These are phyloP conservation scores for Epiperipatus broadwayi DNA, from an alignment of 2,888 invertebrate genomes.

Conservation along the genomic window DNA sequence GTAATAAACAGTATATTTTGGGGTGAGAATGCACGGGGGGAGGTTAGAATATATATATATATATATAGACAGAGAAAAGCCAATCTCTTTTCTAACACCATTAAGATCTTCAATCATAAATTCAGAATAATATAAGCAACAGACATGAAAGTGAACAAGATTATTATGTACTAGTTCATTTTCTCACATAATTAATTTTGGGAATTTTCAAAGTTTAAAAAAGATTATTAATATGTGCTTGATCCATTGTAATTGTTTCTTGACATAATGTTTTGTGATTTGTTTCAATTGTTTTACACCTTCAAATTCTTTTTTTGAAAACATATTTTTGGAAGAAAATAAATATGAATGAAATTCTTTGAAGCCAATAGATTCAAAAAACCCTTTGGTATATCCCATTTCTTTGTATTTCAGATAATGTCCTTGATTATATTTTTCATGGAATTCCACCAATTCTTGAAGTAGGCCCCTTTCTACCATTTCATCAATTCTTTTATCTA, in stretches of 20 bases:
- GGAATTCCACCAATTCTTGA: slow-evolving; percentile 55
- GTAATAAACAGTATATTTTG: too few relatives aligned
- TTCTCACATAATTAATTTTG: too few relatives aligned
- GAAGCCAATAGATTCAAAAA: slow-evolving; percentile 90
- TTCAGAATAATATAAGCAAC: too few relatives aligned
- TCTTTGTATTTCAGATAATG: slow-evolving; percentile 13
- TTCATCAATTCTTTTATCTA: slow-evolving; percentile 53
- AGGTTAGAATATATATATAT: too few relatives aligned
- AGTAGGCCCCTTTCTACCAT: slow-evolving; percentile 62
- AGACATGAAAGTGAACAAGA: too few relatives aligned
- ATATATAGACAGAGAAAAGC: too few relatives aligned
- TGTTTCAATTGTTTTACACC: slow-evolving; percentile 52
- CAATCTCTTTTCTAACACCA: too few relatives aligned
- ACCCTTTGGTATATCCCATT: slow-evolving; percentile 66
- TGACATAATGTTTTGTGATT: slow-evolving; percentile 65
- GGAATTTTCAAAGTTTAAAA: too few relatives aligned
- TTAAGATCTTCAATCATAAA: too few relatives aligned
- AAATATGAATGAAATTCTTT: slow-evolving; percentile 89
- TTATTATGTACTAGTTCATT: too few relatives aligned
- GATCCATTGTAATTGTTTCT: slow-evolving; percentile 68
- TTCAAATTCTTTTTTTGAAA: slow-evolving; percentile 21
- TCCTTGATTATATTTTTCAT: slow-evolving; percentile 29
- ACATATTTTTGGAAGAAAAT: slow-evolving; percentile 39
- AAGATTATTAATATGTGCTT: too few relatives aligned
- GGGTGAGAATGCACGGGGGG: too few relatives aligned